Evolutionary conservation across 1,140 invertebrate genomes (phyloP).

Genomic region (Spodoptera frugiperda): DNA sequence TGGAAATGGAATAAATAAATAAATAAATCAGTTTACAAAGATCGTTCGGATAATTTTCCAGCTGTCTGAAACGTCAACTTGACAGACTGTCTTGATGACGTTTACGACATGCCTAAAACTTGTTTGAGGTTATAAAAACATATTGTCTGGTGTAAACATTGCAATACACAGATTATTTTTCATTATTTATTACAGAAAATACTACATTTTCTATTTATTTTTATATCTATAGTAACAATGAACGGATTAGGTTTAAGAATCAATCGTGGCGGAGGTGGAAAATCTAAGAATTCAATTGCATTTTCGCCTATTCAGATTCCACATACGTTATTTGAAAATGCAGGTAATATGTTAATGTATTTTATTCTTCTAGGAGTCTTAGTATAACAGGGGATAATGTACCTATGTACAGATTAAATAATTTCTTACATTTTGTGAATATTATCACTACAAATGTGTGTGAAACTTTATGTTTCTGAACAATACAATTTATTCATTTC

Average conservation of each 20-base stretch:
- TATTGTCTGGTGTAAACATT: conserved; percentile 42
- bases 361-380: too few species aligned
- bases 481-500: conserved; percentile 34
- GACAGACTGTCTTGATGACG: neutral
- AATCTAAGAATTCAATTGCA: conserved; percentile 58
- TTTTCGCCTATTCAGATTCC: conserved; percentile 59
- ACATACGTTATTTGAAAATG: conserved; percentile 44
- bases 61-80: too few species aligned
- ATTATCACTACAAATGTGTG: too few species aligned
- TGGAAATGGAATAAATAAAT: too few species aligned
- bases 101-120: neutral
- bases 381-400: too few species aligned
- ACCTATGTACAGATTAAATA: too few species aligned
- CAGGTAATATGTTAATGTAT: conserved; percentile 46
- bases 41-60: too few species aligned
- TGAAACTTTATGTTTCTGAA: neutral
- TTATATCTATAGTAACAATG: conserved; percentile 48
- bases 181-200: neutral
- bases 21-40: too few species aligned
- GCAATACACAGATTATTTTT: neutral
- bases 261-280: conserved; percentile 60
- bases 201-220: neutral
- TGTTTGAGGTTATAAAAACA: conserved; percentile 23
- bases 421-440: too few species aligned
- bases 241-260: conserved; percentile 70